These are phyloP conservation scores for Oedothorax gibbosus DNA, from an alignment of 1,140 invertebrate genomes.

Conservation along the genomic window DNA sequence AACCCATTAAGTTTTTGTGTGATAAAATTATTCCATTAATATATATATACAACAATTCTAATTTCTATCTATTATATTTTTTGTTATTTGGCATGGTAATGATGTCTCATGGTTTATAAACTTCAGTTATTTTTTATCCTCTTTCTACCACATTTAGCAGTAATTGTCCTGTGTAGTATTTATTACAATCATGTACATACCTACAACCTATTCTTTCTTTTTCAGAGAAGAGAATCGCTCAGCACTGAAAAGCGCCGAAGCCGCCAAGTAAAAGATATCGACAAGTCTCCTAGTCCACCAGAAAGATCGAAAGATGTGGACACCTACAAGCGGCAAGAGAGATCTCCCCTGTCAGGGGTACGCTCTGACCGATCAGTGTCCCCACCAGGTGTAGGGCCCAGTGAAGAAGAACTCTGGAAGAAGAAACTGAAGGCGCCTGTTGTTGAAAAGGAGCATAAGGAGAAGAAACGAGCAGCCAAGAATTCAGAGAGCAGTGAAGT, in stretches of 20 bases:
- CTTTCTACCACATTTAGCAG: no score
- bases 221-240: constrained; percentile 1
- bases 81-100: no score
- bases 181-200: no score
- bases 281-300: constrained; percentile 13
- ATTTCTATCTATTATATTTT: no score
- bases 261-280: constrained; percentile 26
- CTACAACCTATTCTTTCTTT: neutral
- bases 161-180: no score
- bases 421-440: constrained; percentile 29
- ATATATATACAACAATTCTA: no score
- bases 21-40: no score
- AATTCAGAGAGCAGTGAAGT: constrained; percentile 55
- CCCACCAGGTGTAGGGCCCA: constrained; percentile 14
- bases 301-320: constrained; percentile 19
- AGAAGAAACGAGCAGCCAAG: constrained; percentile 46
- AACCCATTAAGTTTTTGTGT: no score
- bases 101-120: no score
- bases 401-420: constrained; percentile 45
- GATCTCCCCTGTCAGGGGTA: neutral
- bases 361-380: constrained; percentile 31
- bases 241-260: constrained; percentile 22
- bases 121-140: no score
- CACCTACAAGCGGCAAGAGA: constrained; percentile 6
- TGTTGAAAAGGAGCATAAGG: constrained; percentile 51